Evolutionary conservation across 2,113 vertebrate genomes (phyloP).

Genomic region (Maccullochella peelii): DNA sequence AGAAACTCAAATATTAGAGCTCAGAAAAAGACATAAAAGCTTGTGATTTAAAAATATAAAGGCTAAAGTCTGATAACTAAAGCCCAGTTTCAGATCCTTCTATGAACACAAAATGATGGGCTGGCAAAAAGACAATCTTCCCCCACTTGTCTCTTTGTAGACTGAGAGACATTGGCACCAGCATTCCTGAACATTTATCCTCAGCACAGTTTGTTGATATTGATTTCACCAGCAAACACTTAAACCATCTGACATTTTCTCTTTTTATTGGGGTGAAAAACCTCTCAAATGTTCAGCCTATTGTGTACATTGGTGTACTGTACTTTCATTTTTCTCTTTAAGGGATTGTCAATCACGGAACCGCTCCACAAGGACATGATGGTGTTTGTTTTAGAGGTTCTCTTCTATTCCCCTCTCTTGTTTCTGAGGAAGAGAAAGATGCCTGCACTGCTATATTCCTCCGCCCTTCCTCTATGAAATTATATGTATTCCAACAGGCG

Average conservation of each 20-base stretch:
- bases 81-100: slow-evolving; percentile 53
- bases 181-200: slow-evolving; percentile 14
- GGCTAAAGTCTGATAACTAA: slow-evolving; percentile 60
- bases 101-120: slow-evolving; percentile 56
- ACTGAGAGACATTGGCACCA: not conserved
- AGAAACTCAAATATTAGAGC: slow-evolving; percentile 43
- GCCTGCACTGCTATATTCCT: not conserved
- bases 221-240: slow-evolving; percentile 32
- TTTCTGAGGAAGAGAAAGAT: not conserved
- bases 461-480: slow-evolving; percentile 23
- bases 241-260: slow-evolving; percentile 19
- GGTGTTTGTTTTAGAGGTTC: not conserved
- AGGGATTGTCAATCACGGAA: not conserved
- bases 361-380: not conserved
- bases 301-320: no score
- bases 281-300: not conserved
- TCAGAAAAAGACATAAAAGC: slow-evolving; percentile 38
- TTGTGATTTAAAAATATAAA: slow-evolving; percentile 67
- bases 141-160: not conserved
- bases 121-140: slow-evolving; percentile 70
- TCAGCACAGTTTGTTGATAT: not conserved
- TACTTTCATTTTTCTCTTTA: slow-evolving; percentile 2
- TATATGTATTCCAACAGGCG: slow-evolving; percentile 20
- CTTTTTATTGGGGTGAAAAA: slow-evolving; percentile 11
- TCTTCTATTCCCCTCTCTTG: not conserved